Evolutionary conservation across 37 sponge, comb jelly and placozoan species (phyloP).

Genomic region (Halichondria panicea): DNA sequence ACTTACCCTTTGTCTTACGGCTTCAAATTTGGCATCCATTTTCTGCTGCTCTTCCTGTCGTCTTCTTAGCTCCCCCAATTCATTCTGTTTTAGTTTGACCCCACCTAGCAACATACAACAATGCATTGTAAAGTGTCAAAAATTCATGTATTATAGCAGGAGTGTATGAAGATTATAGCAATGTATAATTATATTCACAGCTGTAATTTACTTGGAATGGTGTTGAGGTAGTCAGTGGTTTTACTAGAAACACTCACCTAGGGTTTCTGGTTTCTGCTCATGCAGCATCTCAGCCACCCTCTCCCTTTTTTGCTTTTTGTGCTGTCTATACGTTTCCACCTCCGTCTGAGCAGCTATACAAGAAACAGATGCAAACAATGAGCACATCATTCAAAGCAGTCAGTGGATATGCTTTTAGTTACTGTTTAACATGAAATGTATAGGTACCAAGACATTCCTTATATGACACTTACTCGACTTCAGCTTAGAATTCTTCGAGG

Average conservation of each 20-base stretch:
- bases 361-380: background rate
- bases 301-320: conserved; percentile 13
- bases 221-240: too few relatives aligned
- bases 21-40: conserved; percentile 27
- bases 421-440: background rate
- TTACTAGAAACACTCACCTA: conserved; percentile 7
- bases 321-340: background rate
- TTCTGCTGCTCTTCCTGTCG: conserved; percentile 28
- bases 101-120: conserved; percentile 17
- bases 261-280: background rate
- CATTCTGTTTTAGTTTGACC: background rate
- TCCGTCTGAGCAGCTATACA: conserved; percentile 22
- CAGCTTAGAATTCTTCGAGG: conserved; percentile 27
- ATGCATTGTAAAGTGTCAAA: background rate
- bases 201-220: too few relatives aligned
- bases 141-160: too few relatives aligned
- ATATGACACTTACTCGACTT: conserved; percentile 9
- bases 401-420: background rate
- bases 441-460: too few relatives aligned
- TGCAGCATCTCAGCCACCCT: background rate
- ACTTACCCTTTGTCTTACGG: conserved; percentile 18
- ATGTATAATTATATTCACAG: too few relatives aligned
- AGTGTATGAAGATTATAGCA: too few relatives aligned
- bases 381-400: background rate
- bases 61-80: conserved; percentile 13